Evolutionary conservation across 35 echinoderm and acorn worm genomes (phyloP).

Genomic region (Anneissia japonica): DNA sequence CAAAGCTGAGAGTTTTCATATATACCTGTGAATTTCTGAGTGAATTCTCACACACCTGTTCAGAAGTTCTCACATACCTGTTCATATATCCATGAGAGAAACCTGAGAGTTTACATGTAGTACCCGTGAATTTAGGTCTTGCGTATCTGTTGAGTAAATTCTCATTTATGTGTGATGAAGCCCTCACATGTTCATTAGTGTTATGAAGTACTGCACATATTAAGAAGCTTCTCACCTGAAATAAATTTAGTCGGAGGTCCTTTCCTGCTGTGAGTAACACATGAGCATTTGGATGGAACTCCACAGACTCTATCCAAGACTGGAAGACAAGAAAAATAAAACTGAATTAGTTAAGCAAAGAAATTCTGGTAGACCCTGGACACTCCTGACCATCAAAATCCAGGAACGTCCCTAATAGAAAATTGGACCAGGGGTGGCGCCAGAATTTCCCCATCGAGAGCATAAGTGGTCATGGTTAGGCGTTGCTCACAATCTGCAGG

Average conservation of each 20-base stretch:
- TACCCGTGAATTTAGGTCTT: no score
- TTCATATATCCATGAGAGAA: no score
- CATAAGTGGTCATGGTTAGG: neutral
- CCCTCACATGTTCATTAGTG: no score
- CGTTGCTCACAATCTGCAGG: no score
- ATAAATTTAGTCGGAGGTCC: constrained; percentile 72
- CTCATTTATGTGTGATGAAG: no score
- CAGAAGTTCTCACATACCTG: no score
- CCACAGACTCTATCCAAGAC: constrained; percentile 46
- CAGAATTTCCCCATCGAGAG: neutral
- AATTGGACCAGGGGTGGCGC: neutral
- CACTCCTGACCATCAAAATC: neutral
- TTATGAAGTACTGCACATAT: no score
- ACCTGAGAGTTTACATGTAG: no score
- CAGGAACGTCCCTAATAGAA: neutral
- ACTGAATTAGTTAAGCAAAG: neutral
- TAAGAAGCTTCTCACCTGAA: constrained; percentile 91
- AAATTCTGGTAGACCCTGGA: neutral
- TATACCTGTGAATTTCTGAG: no score
- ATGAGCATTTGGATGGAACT: constrained; percentile 86
- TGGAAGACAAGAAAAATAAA: constrained; percentile 14
- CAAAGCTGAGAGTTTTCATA: no score
- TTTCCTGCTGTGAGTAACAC: constrained; percentile 64
- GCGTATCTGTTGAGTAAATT: no score
- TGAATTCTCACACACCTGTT: no score